phyloP scores from a whole-genome alignment of 1,140 invertebrate species.

The Cotesia glomerata region DNA sequence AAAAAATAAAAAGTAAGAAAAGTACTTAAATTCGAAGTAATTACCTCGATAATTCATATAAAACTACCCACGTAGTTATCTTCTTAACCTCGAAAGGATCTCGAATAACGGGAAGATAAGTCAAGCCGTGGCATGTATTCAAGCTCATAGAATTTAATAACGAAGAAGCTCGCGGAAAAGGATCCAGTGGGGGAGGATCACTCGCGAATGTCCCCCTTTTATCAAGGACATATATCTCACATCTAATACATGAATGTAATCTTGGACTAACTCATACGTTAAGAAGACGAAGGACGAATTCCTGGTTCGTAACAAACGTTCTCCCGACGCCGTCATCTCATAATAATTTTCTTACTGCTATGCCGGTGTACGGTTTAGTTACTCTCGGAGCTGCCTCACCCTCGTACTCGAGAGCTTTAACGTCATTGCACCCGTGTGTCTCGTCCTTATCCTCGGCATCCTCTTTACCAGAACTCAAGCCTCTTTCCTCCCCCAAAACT shows the following conservation, averaged over 20 bases:
- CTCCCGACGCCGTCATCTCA: constrained; percentile 7
- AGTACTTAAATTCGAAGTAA: background rate
- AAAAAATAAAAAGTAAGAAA: too few species aligned
- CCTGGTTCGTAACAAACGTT: constrained; percentile 58
- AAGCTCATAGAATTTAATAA: constrained; percentile 61
- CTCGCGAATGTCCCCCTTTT: constrained; percentile 21
- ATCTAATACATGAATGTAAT: constrained; percentile 58
- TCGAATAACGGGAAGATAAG: constrained; percentile 42
- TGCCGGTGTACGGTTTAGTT: background rate
- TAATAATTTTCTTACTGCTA: background rate
- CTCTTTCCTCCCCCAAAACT: background rate
- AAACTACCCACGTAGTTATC: background rate
- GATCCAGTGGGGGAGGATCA: constrained; percentile 7
- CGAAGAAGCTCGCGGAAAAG: constrained; percentile 38
- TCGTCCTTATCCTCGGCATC: background rate
- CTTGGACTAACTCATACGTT: constrained; percentile 61
- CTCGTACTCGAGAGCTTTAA: background rate
- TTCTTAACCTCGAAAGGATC: background rate
- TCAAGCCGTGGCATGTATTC: constrained; percentile 42
- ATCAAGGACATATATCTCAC: background rate
- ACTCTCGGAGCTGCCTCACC: background rate
- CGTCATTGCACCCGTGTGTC: constrained; percentile 12
- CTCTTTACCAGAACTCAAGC: too few species aligned
- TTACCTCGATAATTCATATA: background rate
- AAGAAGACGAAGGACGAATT: constrained; percentile 55